Base-by-base conservation (phyloP, 2,797 vertebrate genomes). In the Sebastes aleutianus region DNA sequence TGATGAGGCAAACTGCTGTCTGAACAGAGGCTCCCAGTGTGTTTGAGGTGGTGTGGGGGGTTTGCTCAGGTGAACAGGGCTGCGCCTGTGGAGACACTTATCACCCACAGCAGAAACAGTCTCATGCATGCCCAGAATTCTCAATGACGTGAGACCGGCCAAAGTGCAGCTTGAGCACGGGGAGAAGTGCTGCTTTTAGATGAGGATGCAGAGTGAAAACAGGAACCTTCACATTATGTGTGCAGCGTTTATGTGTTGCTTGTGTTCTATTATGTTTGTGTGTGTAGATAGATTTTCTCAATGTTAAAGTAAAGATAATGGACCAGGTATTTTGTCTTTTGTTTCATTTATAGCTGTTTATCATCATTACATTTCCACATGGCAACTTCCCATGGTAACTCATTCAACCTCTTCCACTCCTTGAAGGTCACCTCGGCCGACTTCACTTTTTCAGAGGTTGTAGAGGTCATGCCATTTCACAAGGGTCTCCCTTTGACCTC, bases 21-120 rank as follows among this genome's bases (percentile, higher is more conserved):
- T 80, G 70, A 77, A 56, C 58, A 72, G 57, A 78, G 72, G 66
- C 39, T 79, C 53, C 26, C 10, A 47, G 27, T 62, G 80, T 3
- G 43, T 78, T 39, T 78, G 69, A 76, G 78, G 26, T 73, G 73
- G 56, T 59, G 83, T 75, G 59, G 24, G 58, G 24, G 79, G 29
- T 59, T 75, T 74, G 73, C 29, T 81, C 84, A 85, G 89, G 83
- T 85, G 86, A 83, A 83, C 80, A 47, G 65, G 73, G 71, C 54
- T 31, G 32, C 8, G 53, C 78, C 81, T 76, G 50, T 16, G 74
- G 82, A 78, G 84, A 77, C 80, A 84, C 81, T 88, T 83, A 86
- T 77, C 87, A 87, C 74, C 70, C 78, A 69, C 56, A 76, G 85
- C 73, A 87, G 79, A 88, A 75, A 69, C 76, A 34, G 73, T 61